Percentiles rank a stretch among this genome's conserved stretches.
Evolutionary conservation across 2,888 invertebrate genomes (phyloP).

Genomic region (Hypselothyrea guttata): DNA sequence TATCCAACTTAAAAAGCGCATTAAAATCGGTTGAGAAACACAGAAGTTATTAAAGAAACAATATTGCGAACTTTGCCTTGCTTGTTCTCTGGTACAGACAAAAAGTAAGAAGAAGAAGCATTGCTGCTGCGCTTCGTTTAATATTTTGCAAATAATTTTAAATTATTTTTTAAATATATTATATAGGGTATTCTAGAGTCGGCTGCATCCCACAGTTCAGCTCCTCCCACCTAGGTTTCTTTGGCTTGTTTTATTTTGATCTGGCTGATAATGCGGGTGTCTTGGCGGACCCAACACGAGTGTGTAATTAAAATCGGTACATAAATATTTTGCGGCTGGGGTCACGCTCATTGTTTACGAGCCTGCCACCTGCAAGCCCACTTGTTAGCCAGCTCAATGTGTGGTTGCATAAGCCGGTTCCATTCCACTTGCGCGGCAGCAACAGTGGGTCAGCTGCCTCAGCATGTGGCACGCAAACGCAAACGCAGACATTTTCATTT

Average conservation of each 20-base stretch:
- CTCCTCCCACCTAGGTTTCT: too few species aligned
- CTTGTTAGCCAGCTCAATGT: not conserved
- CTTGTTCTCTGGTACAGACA: too few species aligned
- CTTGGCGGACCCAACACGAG: not conserved
- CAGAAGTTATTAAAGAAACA: too few species aligned
- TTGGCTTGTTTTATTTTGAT: conserved; percentile 1
- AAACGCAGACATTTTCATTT: conserved; percentile 30
- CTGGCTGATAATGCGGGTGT: conserved; percentile 23
- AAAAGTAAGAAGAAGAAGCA: too few species aligned
- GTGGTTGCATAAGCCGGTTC: conserved; percentile 52
- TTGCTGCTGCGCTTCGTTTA: too few species aligned
- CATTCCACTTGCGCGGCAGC: conserved; percentile 22
- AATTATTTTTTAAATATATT: too few species aligned
- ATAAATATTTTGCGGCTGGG: conserved; percentile 10
- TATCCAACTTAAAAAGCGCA: too few species aligned
- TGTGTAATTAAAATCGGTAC: conserved; percentile 35
- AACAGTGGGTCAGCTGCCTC: conserved; percentile 14
- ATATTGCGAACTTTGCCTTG: too few species aligned
- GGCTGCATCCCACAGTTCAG: too few species aligned
- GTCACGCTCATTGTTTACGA: conserved; percentile 35
- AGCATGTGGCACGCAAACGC: conserved; percentile 45
- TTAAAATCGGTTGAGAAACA: too few species aligned
- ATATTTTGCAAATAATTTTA: too few species aligned
- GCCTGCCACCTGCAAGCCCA: conserved; percentile 16
- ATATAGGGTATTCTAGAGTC: too few species aligned